Conservation (phyloP, 2,888 invertebrate genomes). For the Cheilosia vulpina region DNA sequence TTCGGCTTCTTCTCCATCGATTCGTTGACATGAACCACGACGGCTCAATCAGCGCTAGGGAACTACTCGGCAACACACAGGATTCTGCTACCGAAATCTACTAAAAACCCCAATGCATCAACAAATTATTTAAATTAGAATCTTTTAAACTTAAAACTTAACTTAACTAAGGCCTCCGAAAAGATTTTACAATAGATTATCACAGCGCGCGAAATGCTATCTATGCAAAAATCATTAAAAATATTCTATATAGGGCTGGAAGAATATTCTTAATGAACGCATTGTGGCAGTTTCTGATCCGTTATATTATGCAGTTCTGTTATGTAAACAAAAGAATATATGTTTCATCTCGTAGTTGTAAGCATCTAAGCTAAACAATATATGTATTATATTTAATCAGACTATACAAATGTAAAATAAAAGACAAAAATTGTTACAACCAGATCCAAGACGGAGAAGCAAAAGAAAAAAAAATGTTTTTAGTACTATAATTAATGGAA, state of each 20-base stretch:
- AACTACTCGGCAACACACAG: constrained; percentile 72
- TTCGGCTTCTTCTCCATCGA: constrained; percentile 76
- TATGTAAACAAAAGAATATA: constrained; percentile 15
- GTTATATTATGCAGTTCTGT: constrained; percentile 6
- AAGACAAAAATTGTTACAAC: constrained; percentile 44
- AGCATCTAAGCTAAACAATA: constrained; percentile 50
- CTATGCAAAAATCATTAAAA: constrained; percentile 51
- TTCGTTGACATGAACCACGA: constrained; percentile 77
- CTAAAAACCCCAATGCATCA: constrained; percentile 8
- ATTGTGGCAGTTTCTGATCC: constrained; percentile 3
- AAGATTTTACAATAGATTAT: constrained; percentile 51
- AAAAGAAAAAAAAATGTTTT: constrained; percentile 48
- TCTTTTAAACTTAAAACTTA: constrained; percentile 22
- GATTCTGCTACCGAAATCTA: constrained; percentile 59
- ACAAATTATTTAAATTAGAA: not conserved
- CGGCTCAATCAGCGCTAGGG: constrained; percentile 75
- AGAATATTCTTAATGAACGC: constrained; percentile 68
- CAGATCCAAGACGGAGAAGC: constrained; percentile 21
- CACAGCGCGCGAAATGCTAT: constrained; percentile 8
- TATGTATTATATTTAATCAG: constrained; percentile 60
- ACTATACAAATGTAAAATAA: constrained; percentile 37
- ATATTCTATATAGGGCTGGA: constrained; percentile 74
- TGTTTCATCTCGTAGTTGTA: constrained; percentile 41
- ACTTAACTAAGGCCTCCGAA: constrained; percentile 60
- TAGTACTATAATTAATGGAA: constrained; percentile 56